These are phyloP conservation scores for Drosophila seclusa DNA, from an alignment of 2,888 invertebrate species.

Conservation along the genomic window DNA sequence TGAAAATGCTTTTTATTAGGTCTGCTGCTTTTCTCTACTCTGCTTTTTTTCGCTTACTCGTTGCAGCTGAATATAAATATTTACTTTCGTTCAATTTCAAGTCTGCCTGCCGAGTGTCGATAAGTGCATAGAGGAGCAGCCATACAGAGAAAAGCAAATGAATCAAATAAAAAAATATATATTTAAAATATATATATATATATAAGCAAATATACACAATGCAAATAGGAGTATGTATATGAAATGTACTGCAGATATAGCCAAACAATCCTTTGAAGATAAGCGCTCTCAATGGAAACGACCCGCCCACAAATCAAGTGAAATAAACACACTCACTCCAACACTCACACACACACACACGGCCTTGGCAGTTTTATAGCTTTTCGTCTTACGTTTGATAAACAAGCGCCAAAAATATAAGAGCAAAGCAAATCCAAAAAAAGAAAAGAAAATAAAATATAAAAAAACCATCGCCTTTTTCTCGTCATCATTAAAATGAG, in stretches of 20 bases:
- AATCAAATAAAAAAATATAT: neutral
- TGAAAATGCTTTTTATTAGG: conserved; percentile 53
- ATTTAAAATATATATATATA: neutral
- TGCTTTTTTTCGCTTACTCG: conserved; percentile 17
- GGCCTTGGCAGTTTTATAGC: conserved; percentile 46
- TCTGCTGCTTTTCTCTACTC: conserved; percentile 13
- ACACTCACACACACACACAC: conserved; percentile 12
- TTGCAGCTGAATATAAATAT: conserved; percentile 58
- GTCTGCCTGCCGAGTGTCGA: conserved; percentile 55
- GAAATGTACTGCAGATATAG: neutral
- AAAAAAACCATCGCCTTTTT: conserved; percentile 10
- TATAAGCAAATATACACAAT: neutral
- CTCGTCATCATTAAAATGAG: conserved; percentile 44
- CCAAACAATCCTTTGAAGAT: conserved; percentile 54
- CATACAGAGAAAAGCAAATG: neutral
- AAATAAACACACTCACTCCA: conserved; percentile 13
- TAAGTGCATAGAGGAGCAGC: conserved; percentile 52
- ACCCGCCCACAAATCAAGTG: conserved; percentile 2
- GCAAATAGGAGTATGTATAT: neutral
- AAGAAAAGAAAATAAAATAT: conserved; percentile 12
- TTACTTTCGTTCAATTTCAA: conserved; percentile 63
- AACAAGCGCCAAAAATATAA: conserved; percentile 32
- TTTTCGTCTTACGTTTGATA: conserved; percentile 44
- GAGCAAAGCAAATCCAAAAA: conserved; percentile 1
- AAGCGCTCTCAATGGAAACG: conserved; percentile 46